Base-by-base conservation (phyloP, 2,888 invertebrate genomes). In the Napeogenes sylphis region DNA sequence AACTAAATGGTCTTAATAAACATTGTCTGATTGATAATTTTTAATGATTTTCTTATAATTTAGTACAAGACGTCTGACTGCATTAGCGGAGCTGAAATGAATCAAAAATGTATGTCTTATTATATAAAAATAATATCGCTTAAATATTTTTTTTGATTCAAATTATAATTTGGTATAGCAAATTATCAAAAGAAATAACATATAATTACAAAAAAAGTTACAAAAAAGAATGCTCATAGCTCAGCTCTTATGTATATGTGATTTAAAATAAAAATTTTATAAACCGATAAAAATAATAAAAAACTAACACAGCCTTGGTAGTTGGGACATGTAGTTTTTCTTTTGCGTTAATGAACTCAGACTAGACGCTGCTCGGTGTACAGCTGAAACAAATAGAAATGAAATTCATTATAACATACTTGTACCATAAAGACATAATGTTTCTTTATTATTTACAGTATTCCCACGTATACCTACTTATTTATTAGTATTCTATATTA, bases 31-130 rank as follows among this genome's bases (percentile, higher is more conserved):
- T 35, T 35, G 35, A 35, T 35, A 35, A 2, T 35, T 6, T 4
- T 4, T 35, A 6, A 35, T 35, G 6, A 35, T 61, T 61, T 60
- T 63, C 58, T 64, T 61, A 64, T 54, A 32, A n/a, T 51, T 61
- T 77, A 86, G 72, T 87, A 87, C 63, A 87, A 77, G 66, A 87
- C 86, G 75, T 87, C 87, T 67, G 83, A 79, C 61, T 82, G 79
- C 69, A 78, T 82, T 69, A 85, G 73, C 64, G 78, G 78, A 57
- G 81, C 86, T 85, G 85, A 66, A 82, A 85, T 73, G 55, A 55
- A 21, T 21, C 21, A 57, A 62, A 65, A 65, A 47, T 21, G 33
- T 2, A 14, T 4, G 30, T 51, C 1, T 8, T n/a, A 51, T 30
- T 30, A 10, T 30, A 30, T 30, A 51, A 14, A 12, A 47, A 21